These are phyloP conservation scores for Crotalus helleri DNA, from an alignment of 2,113 vertebrate species.

Conservation along the genomic window DNA sequence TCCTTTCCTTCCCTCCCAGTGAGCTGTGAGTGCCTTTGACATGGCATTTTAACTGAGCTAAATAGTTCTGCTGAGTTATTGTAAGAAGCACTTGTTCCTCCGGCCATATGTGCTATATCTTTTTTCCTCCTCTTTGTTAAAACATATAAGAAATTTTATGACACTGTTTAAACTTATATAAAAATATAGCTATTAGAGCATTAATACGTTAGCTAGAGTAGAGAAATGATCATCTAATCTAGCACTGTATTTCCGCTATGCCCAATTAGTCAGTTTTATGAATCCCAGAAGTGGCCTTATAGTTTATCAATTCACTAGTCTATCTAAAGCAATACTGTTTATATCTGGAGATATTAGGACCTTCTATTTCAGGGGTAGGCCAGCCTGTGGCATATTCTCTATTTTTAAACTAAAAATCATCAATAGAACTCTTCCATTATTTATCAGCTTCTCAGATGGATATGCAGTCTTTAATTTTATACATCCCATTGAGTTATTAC, in stretches of 20 bases:
- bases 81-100: slow-evolving; percentile 5
- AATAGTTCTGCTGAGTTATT: slow-evolving; percentile 8
- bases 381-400: background rate
- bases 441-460: background rate
- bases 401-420: background rate
- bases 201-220: background rate
- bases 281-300: background rate
- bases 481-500: background rate
- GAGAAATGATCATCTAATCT: background rate
- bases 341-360: background rate
- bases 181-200: background rate
- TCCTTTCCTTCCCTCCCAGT: background rate
- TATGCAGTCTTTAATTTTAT: background rate
- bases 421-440: background rate
- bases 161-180: background rate
- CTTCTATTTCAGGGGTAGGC: background rate
- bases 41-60: slow-evolving; percentile 24
- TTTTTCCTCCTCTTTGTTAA: background rate
- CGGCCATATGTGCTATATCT: background rate
- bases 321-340: background rate
- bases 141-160: background rate
- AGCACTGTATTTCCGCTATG: background rate
- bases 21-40: slow-evolving; percentile 12
- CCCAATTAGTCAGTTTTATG: background rate
- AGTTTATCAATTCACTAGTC: background rate